Evolutionary conservation across 2,113 vertebrate species (phyloP).

Genomic region (Thunnus maccoyii): DNA sequence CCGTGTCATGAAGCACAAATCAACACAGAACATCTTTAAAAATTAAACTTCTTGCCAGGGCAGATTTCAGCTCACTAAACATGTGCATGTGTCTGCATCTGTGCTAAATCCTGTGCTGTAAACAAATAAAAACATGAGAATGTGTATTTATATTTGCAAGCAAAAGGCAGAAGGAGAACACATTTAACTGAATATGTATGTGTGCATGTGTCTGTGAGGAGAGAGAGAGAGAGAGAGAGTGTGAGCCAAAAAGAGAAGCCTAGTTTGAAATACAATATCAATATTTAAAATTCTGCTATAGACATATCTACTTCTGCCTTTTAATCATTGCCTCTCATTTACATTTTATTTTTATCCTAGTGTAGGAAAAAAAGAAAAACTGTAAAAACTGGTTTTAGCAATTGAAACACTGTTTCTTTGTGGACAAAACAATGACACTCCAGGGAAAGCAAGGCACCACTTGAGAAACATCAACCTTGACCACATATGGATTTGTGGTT

Average conservation of each 20-base stretch:
- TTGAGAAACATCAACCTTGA: background rate
- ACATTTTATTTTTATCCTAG: no score
- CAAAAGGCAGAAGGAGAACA: background rate
- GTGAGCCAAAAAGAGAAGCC: no score
- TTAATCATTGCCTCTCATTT: no score
- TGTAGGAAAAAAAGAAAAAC: background rate
- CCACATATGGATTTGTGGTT: background rate
- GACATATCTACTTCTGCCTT: background rate
- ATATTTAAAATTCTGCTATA: background rate
- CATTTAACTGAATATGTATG: background rate
- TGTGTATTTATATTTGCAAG: slow-evolving; percentile 10
- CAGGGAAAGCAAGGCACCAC: background rate
- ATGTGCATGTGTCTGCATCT: slow-evolving; percentile 31
- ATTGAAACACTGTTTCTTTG: background rate
- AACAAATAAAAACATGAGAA: background rate
- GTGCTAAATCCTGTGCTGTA: background rate
- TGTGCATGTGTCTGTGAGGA: background rate
- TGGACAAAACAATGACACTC: background rate
- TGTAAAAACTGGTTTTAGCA: background rate
- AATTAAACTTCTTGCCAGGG: slow-evolving; percentile 2
- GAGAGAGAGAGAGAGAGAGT: background rate
- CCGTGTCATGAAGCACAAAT: background rate
- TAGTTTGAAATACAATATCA: background rate
- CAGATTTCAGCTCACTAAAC: slow-evolving; percentile 6
- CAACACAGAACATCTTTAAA: slow-evolving; percentile 2